Base-by-base conservation (phyloP, 2,888 invertebrate genomes). In the Hesperia comma region DNA sequence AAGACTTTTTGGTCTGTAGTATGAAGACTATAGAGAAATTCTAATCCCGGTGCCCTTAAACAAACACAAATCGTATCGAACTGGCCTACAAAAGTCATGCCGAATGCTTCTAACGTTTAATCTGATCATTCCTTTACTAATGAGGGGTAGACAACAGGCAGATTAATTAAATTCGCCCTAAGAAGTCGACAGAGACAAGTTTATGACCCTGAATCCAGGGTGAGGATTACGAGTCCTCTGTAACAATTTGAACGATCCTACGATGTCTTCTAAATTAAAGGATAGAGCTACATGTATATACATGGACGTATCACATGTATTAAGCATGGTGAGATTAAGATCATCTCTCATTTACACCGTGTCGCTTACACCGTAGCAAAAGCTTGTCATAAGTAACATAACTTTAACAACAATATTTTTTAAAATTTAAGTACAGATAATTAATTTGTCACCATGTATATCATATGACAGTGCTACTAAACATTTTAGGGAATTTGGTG, bases 111-210 rank as follows among this genome's bases (percentile, higher is more conserved):
- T 15, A 43, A 37, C 37, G 8, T 37, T 37, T 37, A 37, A 37
- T 49, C 49, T 49, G 49, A 49, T 49, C 17, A 49, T 17, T n/a
- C 26, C 8, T 54, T 26, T 32, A 32, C 54, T 32, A 46, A 46
- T 55, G 33, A 37, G 37, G 17, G 33, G 17, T 37, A 15, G 12
- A 33, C 10, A 37, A 55, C 55, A 12, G 37, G 10, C 37, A 56
- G 40, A 56, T 56, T 56, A 40, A 56, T 56, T 40, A 56, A 56
- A 56, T 56, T 17, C 56, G 37, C 19, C 40, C 56, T 7, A 40
- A 40, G 56, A 37, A 56, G 40, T 40, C 19, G 56, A 49, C 49
- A 19, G 40, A 12, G 19, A 19, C 37, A 40, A 40, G 14, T 56
- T 56, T 56, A 19, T 40, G 33, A 37, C 19, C 8, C 56, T 2